These are phyloP conservation scores for Lithobates sylvaticus DNA, from an alignment of 2,797 vertebrate genomes.

Conservation along the genomic window DNA sequence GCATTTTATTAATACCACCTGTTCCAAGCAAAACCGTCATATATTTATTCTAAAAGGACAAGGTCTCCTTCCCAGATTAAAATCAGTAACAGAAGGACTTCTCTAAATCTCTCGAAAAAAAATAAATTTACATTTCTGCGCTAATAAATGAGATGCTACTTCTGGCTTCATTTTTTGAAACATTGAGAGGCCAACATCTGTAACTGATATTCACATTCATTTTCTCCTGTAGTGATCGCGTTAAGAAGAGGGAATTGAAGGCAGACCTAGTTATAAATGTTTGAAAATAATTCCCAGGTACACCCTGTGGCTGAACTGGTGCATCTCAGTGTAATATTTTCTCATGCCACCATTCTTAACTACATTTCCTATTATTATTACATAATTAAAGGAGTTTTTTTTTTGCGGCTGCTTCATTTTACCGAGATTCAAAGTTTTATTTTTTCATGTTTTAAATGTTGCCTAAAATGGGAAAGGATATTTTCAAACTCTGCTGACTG, in stretches of 20 bases:
- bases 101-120: not conserved
- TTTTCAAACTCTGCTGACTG: too few relatives aligned
- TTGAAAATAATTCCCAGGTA: not conserved
- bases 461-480: too few relatives aligned
- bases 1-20: slow-evolving; percentile 50
- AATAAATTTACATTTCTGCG: not conserved
- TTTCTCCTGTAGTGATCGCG: slow-evolving; percentile 16
- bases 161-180: slow-evolving; percentile 32
- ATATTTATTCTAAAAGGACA: slow-evolving; percentile 42
- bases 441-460: too few relatives aligned
- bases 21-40: slow-evolving; percentile 24
- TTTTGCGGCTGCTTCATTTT: too few relatives aligned
- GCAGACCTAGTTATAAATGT: not conserved
- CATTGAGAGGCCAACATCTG: slow-evolving; percentile 22
- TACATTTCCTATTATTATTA: not conserved
- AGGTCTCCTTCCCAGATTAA: slow-evolving; percentile 41
- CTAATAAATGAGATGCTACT: slow-evolving; percentile 30
- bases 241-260: slow-evolving; percentile 8
- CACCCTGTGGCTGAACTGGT: not conserved
- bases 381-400: not conserved
- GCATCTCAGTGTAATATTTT: not conserved
- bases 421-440: too few relatives aligned
- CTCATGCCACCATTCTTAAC: not conserved
- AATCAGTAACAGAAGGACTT: slow-evolving; percentile 33
- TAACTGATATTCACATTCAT: slow-evolving; percentile 14